Evolutionary conservation across 2,888 invertebrate species (phyloP), one percentile per base, ranked within the genome.

Genomic region (Amphipyra tragopoginis): DNA sequence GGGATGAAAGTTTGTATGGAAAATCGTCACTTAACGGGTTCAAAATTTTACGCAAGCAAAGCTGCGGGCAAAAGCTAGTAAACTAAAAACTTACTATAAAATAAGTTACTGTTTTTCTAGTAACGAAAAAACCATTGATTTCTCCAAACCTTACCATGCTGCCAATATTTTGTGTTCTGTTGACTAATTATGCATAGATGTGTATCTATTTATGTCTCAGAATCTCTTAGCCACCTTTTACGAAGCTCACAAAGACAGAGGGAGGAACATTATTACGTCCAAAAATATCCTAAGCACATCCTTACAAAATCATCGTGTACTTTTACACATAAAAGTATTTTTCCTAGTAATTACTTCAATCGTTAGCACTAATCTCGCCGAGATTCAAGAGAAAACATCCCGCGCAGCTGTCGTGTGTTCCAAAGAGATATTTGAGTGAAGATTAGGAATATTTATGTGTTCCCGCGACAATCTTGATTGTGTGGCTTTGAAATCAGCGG

Each of bases 391-490:
- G 77, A 75, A 77, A 66, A 77, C 72, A 75, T 79, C 60, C 9
- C 36, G 15, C 65, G 45, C 78, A 79, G 65, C 77, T 79, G 78
- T 65, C 64, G 67, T 73, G 15, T 54, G 65, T 59, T 62, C 63
- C 44, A 58, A 39, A 69, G 76, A 78, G 72, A 79, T 79, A 72
- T 79, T 79, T 79, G 60, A 75, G 75, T 63, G 67, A 43, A 80
- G 79, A 80, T 80, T 78, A 80, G 54, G 66, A 66, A 69, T 76
- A 80, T 79, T 79, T 79, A 79, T 79, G 74, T 72, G 69, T 58
- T 49, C 64, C 38, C 38, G 62, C 45, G 63, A 70, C 68, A 65
- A 76, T 74, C 78, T 75, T 64, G 72, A 70, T 71, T 65, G 56
- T 64, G 58, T 44, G 67, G 79, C 69, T 67, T 44, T 39, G 38